A percentile compares a stretch with the other conserved stretches of the same genome.
phyloP scores from a whole-genome alignment of 2,113 vertebrate genomes.

The Hemicordylus capensis region DNA sequence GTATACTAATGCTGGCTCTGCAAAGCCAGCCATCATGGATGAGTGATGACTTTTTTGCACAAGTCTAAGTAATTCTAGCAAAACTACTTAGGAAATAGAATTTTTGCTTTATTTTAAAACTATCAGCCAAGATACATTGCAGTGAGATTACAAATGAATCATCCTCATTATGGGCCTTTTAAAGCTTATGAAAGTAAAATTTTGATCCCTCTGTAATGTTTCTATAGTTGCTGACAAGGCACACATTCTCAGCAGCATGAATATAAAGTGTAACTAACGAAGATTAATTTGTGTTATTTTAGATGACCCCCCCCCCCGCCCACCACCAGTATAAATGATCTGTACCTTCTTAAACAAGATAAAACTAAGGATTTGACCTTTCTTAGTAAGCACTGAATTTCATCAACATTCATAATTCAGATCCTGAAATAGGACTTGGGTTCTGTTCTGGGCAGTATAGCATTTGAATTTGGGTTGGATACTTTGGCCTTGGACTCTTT shows the following conservation, averaged over 20 bases:
- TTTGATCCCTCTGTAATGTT: not conserved
- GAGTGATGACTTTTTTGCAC: constrained; percentile 19
- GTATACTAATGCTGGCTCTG: constrained; percentile 17
- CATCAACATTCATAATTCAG: not conserved
- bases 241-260: not conserved
- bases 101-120: constrained; percentile 21
- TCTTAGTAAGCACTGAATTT: not conserved
- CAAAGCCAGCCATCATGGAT: constrained; percentile 10
- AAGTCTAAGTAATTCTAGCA: constrained; percentile 26
- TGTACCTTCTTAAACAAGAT: not conserved
- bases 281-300: not conserved
- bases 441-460: not conserved
- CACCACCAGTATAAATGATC: not conserved
- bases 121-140: not conserved
- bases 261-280: not conserved
- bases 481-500: not conserved
- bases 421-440: not conserved
- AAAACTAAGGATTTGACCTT: too few relatives aligned
- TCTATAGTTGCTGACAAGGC: constrained; percentile 14
- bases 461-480: not conserved
- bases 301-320: not conserved
- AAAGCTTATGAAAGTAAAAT: constrained; percentile 18
- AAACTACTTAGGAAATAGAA: constrained; percentile 32
- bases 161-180: not conserved
- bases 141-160: constrained; percentile 21